These are phyloP conservation scores for Eulithis prunata DNA, from an alignment of 2,888 invertebrate genomes.

Conservation along the genomic window DNA sequence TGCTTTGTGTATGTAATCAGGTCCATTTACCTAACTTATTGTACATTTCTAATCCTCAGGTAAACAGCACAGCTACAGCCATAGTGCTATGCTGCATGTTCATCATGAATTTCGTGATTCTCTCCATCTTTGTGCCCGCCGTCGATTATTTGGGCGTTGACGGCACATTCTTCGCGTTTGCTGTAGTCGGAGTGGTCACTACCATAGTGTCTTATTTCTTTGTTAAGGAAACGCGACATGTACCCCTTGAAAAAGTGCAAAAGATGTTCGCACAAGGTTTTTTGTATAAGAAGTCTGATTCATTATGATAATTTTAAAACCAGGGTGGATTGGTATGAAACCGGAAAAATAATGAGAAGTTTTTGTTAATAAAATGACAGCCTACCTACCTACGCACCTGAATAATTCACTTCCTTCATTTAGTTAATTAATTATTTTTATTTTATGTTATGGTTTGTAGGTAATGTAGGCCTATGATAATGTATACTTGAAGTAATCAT, in stretches of 20 bases:
- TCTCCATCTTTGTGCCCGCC: constrained; percentile 45
- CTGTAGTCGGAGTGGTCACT: constrained; percentile 46
- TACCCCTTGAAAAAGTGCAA: constrained; percentile 55
- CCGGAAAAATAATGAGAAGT: no score
- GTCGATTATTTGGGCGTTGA: constrained; percentile 55
- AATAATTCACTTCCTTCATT: no score
- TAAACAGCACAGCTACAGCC: constrained; percentile 48
- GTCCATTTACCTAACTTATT: not conserved
- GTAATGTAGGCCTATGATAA: no score
- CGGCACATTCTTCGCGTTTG: constrained; percentile 61
- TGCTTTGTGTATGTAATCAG: no score
- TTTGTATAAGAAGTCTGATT: constrained; percentile 40
- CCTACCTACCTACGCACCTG: no score
- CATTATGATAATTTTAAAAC: not conserved
- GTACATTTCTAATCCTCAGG: constrained; percentile 39
- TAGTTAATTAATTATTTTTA: no score
- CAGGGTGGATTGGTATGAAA: no score
- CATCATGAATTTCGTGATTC: constrained; percentile 46
- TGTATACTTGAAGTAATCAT: no score
- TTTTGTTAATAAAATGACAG: no score
- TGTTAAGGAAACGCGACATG: constrained; percentile 66
- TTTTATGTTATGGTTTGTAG: no score
- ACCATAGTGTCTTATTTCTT: constrained; percentile 51
- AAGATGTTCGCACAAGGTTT: constrained; percentile 50
- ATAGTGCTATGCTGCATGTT: constrained; percentile 42